Base-by-base conservation (phyloP, 2,113 vertebrate genomes). In the Alligator sinensis region DNA sequence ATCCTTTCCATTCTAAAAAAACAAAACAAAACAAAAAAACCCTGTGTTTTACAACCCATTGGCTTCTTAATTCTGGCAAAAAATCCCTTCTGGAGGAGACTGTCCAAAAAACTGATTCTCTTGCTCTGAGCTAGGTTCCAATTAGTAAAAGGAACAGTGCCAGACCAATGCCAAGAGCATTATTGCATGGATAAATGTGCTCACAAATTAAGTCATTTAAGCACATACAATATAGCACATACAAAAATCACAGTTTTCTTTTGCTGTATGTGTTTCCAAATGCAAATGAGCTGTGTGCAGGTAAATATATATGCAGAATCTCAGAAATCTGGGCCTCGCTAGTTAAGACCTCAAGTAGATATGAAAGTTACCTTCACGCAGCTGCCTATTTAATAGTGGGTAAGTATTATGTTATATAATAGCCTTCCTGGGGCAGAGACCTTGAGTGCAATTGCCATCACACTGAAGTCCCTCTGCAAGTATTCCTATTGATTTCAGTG, bases 401-500 rank as follows among this genome's bases (percentile, higher is more conserved):
- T 64, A 92, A 94, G 92, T 80, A 55, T 4, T 90, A 47, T 62
- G 80, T 94, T 47, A 61, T 80, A 28, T 68, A 78, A 38, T 28
- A 78, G 16, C 27, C 84, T 93, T 93, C 79, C 77, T 85, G 80
- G 21, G 58, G 66, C 6, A 76, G 86, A 82, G 47, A 66, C 61
- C 17, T 74, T 21, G 34, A 47, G 47, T 74, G 19, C 22, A 47
- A 34, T 76, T 27, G 62, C 86, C 61, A 55, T 9, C 63, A 59
- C 30, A 16, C 11, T 13, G 57, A 62, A 84, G 78, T 6, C 13
- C 5, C 13, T 72, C 2, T 68, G n/a, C 59, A 66, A 66, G 72
- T 87, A 25, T 55, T 90, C 84, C 15, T 66, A 58, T 54, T 90
- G 90, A 87, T 86, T 93, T 82, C 92, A 90, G 87, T 92, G 27